Evolutionary conservation across 2,797 vertebrate species (phyloP), one percentile per base, ranked within the genome.

Genomic region (Mormyrus hasselquistii): DNA sequence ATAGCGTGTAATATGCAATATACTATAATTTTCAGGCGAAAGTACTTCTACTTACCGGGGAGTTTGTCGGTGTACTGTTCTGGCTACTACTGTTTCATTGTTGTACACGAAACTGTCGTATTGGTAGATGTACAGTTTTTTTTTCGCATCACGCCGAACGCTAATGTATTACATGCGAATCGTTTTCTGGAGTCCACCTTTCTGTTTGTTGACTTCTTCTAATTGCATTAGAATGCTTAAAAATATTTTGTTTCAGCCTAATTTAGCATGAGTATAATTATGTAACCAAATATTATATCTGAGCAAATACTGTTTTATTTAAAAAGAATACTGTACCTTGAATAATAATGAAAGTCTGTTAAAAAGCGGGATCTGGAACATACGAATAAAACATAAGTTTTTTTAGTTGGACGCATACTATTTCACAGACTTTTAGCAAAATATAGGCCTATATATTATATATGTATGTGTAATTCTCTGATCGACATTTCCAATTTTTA

Each of bases 1-100:
- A 76, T 41, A 76, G 69, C 69, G 69, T 76, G 69, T 41, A 76
- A 76, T 76, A 76, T 76, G 14, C 34, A 82, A 82, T 82, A 82
- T 82, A 82, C 76, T 22, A 16, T 47, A 47, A n/a, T 47, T 47
- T 44, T 44, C 41, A 82, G 76, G 76, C 41, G 76, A 82, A 82
- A 82, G 76, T 82, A 82, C 76, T 82, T 47, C 1, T 82, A 82
- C 38, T 82, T 82, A 44, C 41, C 76, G 76, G 41, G 76, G 34
- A 41, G 76, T 82, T 47, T 82, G 47, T 47, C 76, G 41, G 19
- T 47, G 76, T 82, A 47, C 76, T 82, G 76, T 47, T 82, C 76
- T 47, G 76, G 76, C 8, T 47, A 82, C 41, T 47, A 47, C 76
- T 82, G 19, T 82, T 47, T 47, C 41, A 82, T 82, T 47, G 19